Evolutionary conservation across 2,113 vertebrate species (phyloP).

Genomic region (Plotosus lineatus): DNA sequence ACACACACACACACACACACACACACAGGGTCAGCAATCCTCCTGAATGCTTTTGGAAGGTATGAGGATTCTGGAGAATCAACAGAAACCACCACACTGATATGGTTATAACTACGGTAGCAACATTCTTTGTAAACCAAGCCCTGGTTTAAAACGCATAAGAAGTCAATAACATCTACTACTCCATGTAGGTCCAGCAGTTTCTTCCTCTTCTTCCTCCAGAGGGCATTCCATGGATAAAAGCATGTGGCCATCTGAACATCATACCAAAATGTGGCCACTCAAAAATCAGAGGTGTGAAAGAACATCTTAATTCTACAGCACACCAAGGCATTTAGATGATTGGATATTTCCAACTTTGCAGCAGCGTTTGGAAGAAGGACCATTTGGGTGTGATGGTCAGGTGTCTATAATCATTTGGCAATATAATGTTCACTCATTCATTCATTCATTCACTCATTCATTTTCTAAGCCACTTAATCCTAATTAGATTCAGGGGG

Average conservation of each 20-base stretch:
- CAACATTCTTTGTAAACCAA: not conserved
- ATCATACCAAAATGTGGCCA: not conserved
- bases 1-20: not conserved
- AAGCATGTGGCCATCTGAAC: not conserved
- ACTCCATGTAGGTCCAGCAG: not conserved
- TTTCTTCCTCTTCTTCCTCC: not conserved
- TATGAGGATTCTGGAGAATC: not conserved
- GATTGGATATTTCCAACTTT: not conserved
- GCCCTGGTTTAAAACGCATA: not conserved
- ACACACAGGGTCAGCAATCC: not conserved
- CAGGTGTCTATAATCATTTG: not conserved
- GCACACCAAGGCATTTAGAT: not conserved
- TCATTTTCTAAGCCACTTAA: too few relatives aligned
- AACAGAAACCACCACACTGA: not conserved
- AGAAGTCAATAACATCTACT: not conserved
- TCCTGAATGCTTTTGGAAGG: not conserved
- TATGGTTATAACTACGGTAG: not conserved
- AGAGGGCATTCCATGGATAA: not conserved
- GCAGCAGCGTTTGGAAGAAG: not conserved
- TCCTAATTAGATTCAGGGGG: too few relatives aligned
- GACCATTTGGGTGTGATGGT: not conserved
- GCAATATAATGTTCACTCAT: too few relatives aligned
- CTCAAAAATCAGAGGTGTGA: not conserved
- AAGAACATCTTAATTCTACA: not conserved
- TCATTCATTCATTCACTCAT: too few relatives aligned